Base-by-base conservation (phyloP, 2,888 invertebrate species). In the Drosophila aldrichi region DNA sequence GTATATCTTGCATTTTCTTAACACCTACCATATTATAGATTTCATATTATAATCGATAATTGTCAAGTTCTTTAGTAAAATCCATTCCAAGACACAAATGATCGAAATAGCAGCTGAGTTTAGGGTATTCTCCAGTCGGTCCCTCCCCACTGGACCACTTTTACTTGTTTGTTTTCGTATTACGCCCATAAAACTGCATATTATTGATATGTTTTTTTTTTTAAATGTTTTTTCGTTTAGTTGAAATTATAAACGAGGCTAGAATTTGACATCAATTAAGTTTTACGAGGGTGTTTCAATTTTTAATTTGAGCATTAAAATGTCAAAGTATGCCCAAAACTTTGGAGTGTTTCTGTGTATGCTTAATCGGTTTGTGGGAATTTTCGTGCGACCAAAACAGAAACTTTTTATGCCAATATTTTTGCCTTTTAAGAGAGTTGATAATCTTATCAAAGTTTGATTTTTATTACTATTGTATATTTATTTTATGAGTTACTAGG, bases 261-360 rank as follows among this genome's bases (percentile, higher is more conserved):
- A 40, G 48, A 60, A 38, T 43, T 61, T 70, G 64, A 65, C 65
- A 74, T 65, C 73, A 56, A 85, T 74, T 82, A 79, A 71, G 48
- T 55, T 79, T 79, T 82, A 74, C 48, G 65, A 76, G 48, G 32
- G n/a, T 40, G 29, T 41, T 41, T 29, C 8, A 29, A 8, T 8
- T 67, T 65, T 73, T 63, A 73, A 73, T 66, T 73, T 61, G 29
- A 58, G 52, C 65, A 68, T 62, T 61, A 67, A 71, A 64, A 54
- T 72, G 56, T 66, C 60, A 38, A 58, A 58, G 41, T 29, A 44
- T 14, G 44, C 58, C 54, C 22, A 34, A 44, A 49, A 68, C 38
- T 59, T 20, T 29, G 2, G 8, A 40, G 22, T 32, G 18, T 36
- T 51, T 32, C 22, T 60, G 29, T 48, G 16, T 46, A n/a, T 12